A percentile compares a stretch with the other conserved stretches of the same genome.
phyloP scores from a whole-genome alignment of 2,797 vertebrate species.

The Anableps anableps region DNA sequence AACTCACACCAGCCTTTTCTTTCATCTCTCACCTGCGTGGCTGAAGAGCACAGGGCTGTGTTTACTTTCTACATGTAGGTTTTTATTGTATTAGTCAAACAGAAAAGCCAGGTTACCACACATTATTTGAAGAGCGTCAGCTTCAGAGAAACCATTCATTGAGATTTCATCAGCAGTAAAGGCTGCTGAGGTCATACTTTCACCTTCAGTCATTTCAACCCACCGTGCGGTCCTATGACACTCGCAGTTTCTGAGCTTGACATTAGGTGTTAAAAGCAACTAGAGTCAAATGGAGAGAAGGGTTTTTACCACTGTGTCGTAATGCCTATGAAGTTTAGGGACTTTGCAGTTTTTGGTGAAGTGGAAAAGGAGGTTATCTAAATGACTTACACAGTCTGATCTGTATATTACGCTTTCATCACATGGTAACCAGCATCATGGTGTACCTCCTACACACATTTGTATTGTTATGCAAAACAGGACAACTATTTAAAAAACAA shows the following conservation, averaged over 20 bases:
- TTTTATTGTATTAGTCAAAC: neutral
- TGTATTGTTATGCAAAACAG: neutral
- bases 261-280: neutral
- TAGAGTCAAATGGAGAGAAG: neutral
- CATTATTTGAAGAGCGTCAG: neutral
- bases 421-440: neutral
- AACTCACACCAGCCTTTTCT: conserved; percentile 11
- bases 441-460: neutral
- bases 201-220: conserved; percentile 2
- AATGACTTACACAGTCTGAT: neutral
- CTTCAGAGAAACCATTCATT: conserved; percentile 7
- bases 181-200: neutral
- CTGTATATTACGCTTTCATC: neutral
- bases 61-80: neutral
- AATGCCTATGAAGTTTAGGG: neutral
- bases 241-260: neutral
- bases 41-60: neutral
- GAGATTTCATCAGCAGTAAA: neutral
- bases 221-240: neutral
- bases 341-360: neutral
- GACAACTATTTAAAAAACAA: no score
- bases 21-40: neutral
- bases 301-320: neutral
- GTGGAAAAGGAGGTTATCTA: neutral
- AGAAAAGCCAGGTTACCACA: conserved; percentile 11